Conservation (phyloP, 2,797 vertebrate species). For the Spea hammondii region DNA sequence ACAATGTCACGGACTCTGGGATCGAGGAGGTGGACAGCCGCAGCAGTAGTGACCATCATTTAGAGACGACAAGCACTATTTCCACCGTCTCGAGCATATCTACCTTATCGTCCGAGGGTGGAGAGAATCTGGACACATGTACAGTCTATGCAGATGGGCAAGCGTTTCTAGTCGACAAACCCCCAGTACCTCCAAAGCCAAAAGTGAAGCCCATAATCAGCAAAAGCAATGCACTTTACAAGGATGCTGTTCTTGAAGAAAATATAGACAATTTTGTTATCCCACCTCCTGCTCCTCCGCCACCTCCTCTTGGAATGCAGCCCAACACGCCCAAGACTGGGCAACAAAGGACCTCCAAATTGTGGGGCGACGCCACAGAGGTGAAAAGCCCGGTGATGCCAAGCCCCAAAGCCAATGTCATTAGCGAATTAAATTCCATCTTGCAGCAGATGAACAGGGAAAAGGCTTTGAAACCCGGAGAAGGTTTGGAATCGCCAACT, state of each 20-base stretch:
- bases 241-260: conserved; percentile 86
- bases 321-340: conserved; percentile 75
- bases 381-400: conserved; percentile 85
- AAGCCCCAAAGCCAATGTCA: conserved; percentile 90
- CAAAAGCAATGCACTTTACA: conserved; percentile 88
- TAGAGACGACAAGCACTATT: conserved; percentile 96
- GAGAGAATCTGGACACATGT: conserved; percentile 86
- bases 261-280: conserved; percentile 80
- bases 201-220: conserved; percentile 91
- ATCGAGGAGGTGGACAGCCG: conserved; percentile 92
- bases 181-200: conserved; percentile 94
- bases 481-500: conserved; percentile 79
- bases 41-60: conserved; percentile 88
- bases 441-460: conserved; percentile 95
- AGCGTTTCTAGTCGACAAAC: conserved; percentile 87
- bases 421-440: conserved; percentile 95
- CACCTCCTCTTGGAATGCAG: conserved; percentile 67
- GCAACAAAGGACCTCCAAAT: conserved; percentile 87
- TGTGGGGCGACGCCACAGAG: conserved; percentile 88
- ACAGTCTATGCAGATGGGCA: conserved; percentile 90
- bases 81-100: conserved; percentile 94
- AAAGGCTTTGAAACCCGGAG: conserved; percentile 81
- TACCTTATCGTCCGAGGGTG: conserved; percentile 91
- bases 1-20: conserved; percentile 83
- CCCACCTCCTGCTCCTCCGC: conserved; percentile 77